Conservation (phyloP, 2,113 vertebrate species). For the Hassar affinis region DNA sequence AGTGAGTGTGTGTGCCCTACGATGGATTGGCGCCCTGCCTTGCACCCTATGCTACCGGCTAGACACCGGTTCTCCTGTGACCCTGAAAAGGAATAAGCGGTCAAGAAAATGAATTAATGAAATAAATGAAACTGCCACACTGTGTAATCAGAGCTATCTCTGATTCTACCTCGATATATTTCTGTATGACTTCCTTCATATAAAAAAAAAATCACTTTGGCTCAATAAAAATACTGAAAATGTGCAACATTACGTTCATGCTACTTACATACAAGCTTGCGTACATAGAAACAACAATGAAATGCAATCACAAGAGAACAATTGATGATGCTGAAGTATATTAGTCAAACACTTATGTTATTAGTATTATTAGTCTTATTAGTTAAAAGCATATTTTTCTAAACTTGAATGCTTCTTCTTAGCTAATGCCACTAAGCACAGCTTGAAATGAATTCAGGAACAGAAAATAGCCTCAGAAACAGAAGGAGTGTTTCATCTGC, state of each 20-base stretch:
- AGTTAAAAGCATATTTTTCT: no score
- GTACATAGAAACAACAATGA: background rate
- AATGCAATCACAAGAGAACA: background rate
- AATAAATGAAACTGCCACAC: no score
- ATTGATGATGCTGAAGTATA: background rate
- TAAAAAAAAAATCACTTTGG: background rate
- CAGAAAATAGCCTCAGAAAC: background rate
- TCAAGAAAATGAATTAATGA: no score
- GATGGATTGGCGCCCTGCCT: no score
- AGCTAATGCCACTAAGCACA: background rate
- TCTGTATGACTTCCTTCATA: background rate
- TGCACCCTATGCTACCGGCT: no score
- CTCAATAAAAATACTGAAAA: background rate
- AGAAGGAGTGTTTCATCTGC: background rate
- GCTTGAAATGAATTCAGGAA: slow-evolving; percentile 14
- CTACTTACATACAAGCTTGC: no score
- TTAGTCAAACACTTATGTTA: background rate
- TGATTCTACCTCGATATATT: background rate
- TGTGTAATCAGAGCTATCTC: no score
- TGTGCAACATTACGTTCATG: background rate
- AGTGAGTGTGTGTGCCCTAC: no score
- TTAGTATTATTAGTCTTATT: no score
- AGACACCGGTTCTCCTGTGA: no score
- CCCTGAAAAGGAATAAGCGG: no score
- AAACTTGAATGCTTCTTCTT: slow-evolving; percentile 1